Evolutionary conservation across 92 coral and sea anemone genomes (phyloP).

Genomic region (Heteractis magnifica): DNA sequence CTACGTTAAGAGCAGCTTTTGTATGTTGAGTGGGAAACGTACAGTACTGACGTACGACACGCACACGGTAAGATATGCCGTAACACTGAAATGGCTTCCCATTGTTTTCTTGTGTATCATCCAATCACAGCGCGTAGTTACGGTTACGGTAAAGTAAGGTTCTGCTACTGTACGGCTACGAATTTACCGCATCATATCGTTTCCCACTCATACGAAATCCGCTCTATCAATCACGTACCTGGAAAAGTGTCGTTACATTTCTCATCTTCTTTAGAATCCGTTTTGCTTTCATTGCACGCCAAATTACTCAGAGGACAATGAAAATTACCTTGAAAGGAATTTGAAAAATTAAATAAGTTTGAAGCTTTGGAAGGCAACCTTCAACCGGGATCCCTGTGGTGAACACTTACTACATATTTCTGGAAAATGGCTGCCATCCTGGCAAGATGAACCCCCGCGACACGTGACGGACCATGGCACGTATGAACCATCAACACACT

Average conservation of each 20-base stretch:
- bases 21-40: no score
- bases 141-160: no score
- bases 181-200: no score
- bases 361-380: not conserved
- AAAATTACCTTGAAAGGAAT: not conserved
- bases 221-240: not conserved
- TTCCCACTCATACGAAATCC: no score
- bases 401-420: constrained; percentile 6
- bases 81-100: no score
- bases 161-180: no score
- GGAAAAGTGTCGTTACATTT: not conserved
- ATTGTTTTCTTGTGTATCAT: no score
- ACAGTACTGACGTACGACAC: no score
- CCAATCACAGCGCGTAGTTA: no score
- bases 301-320: not conserved
- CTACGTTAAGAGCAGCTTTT: no score
- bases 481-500: constrained; percentile 7
- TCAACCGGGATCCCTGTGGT: not conserved
- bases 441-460: not conserved
- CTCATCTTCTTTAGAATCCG: not conserved
- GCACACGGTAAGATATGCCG: no score
- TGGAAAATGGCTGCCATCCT: constrained; percentile 12
- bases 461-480: constrained; percentile 13
- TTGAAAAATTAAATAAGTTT: not conserved
- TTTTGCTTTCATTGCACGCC: not conserved